These are phyloP conservation scores for Caerostris darwini DNA, from an alignment of 1,140 invertebrate species.

Conservation along the genomic window DNA sequence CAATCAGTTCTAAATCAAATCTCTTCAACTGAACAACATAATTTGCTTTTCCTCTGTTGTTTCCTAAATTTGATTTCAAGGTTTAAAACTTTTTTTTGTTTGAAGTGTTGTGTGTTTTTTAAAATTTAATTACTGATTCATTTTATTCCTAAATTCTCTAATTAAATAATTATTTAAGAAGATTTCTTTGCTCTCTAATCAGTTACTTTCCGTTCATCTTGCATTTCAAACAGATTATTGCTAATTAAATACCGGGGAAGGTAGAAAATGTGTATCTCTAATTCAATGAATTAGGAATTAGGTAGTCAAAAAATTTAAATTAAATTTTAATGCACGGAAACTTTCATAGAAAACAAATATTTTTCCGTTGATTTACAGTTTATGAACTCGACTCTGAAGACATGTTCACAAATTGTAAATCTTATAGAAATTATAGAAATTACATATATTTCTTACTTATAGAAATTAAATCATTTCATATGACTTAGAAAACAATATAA, in stretches of 20 bases:
- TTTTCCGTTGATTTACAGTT: too few species aligned
- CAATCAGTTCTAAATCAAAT: background rate
- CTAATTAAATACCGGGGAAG: background rate
- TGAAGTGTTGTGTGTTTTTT: background rate
- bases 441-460: too few species aligned
- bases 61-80: background rate
- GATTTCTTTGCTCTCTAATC: background rate
- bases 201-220: background rate
- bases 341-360: too few species aligned
- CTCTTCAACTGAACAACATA: background rate
- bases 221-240: background rate
- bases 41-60: background rate
- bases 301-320: background rate
- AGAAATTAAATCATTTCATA: too few species aligned
- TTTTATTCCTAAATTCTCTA: background rate
- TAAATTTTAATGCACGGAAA: too few species aligned
- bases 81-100: background rate
- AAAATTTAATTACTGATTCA: background rate
- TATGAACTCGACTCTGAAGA: too few species aligned
- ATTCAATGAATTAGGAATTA: background rate
- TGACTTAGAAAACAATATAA: too few species aligned
- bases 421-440: too few species aligned
- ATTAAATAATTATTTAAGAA: background rate
- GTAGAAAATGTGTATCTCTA: background rate
- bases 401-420: too few species aligned